Conservation (phyloP, 2,113 vertebrate genomes). For the Anarrhichthys ocellatus region DNA sequence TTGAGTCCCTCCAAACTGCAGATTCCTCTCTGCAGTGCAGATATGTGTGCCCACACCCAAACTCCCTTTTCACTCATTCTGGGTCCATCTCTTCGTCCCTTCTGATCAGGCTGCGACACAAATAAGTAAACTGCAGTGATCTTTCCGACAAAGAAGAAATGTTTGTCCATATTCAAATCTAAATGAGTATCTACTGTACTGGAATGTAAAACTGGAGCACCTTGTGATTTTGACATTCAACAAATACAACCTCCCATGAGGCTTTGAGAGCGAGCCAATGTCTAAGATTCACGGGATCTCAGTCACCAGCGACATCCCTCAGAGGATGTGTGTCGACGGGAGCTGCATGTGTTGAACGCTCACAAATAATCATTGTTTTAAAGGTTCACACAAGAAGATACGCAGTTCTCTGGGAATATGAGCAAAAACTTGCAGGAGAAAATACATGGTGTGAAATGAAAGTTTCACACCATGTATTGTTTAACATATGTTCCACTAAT, state of each 20-base stretch:
- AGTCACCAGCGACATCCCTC: neutral
- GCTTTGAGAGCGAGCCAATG: neutral
- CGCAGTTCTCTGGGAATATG: neutral
- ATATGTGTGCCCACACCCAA: slow-evolving; percentile 16
- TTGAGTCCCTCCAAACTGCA: neutral
- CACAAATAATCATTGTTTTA: neutral
- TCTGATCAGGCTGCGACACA: neutral
- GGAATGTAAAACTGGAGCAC: neutral
- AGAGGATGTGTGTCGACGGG: neutral
- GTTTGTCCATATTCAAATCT: neutral
- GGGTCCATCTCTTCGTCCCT: neutral
- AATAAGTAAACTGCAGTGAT: neutral
- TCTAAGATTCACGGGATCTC: neutral
- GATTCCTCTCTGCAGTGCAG: slow-evolving; percentile 46
- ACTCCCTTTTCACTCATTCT: neutral
- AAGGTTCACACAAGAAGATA: neutral
- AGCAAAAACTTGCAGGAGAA: neutral
- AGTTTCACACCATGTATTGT: neutral
- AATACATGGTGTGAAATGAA: neutral
- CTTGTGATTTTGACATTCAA: neutral
- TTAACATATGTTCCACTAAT: too few relatives aligned
- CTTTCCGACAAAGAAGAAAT: too few relatives aligned
- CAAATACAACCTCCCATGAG: slow-evolving; percentile 4
- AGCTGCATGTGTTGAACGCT: neutral
- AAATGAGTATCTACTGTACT: neutral